phyloP scores from a whole-genome alignment of 2,888 invertebrate genomes.

The Mimas tiliae region DNA sequence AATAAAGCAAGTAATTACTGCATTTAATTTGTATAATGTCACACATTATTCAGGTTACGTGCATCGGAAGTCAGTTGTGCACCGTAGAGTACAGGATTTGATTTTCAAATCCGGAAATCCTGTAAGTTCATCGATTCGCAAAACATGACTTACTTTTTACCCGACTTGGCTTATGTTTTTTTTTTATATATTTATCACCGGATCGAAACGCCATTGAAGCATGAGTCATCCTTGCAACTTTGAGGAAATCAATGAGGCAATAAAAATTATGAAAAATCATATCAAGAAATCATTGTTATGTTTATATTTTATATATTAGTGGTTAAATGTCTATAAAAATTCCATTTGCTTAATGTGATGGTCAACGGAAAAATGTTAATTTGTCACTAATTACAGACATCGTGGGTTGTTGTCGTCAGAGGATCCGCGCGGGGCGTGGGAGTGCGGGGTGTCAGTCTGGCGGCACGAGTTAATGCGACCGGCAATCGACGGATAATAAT shows the following conservation, averaged over 20 bases:
- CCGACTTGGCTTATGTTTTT: too few relatives aligned
- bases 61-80: background rate
- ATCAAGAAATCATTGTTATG: background rate
- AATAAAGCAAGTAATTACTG: background rate
- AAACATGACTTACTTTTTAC: too few relatives aligned
- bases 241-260: background rate
- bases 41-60: background rate
- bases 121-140: background rate
- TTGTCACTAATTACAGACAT: conserved; percentile 42
- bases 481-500: background rate
- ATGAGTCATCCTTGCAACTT: background rate
- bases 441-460: background rate
- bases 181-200: too few relatives aligned
- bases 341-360: conserved; percentile 49
- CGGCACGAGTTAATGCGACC: conserved; percentile 22
- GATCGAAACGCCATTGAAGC: too few relatives aligned
- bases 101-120: background rate
- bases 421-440: background rate
- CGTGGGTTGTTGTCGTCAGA: background rate
- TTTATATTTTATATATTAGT: conserved; percentile 12
- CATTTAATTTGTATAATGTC: background rate
- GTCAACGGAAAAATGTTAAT: conserved; percentile 65
- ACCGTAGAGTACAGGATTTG: background rate
- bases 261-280: background rate
- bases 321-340: conserved; percentile 45